Evolutionary conservation across 2,113 vertebrate genomes (phyloP).

Genomic region (Hirundichthys speculiger): DNA sequence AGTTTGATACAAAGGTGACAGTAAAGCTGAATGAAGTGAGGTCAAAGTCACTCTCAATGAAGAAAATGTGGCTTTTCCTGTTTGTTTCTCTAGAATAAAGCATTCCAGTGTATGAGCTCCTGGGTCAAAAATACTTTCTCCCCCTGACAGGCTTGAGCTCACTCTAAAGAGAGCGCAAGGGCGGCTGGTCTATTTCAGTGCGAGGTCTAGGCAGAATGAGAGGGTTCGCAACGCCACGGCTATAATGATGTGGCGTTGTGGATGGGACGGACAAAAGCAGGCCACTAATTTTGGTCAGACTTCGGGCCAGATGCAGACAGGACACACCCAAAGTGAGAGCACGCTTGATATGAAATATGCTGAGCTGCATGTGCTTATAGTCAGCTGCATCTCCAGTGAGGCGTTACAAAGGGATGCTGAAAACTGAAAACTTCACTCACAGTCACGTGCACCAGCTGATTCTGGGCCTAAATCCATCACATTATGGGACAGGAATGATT

Average conservation of each 20-base stretch:
- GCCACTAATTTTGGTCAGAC: constrained; percentile 81
- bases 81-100: constrained; percentile 24
- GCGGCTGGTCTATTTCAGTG: constrained; percentile 67
- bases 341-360: constrained; percentile 42
- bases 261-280: constrained; percentile 72
- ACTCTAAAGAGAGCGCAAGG: constrained; percentile 19
- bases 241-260: constrained; percentile 79
- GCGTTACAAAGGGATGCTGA: constrained; percentile 1
- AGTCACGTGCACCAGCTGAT: constrained; percentile 8
- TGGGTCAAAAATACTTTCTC: constrained; percentile 40
- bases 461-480: neutral
- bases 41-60: no score
- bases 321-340: constrained; percentile 75
- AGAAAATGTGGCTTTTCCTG: neutral
- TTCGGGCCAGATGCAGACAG: constrained; percentile 54
- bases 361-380: neutral
- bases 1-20: no score
- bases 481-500: neutral
- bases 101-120: constrained; percentile 26
- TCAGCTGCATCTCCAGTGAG: constrained; percentile 32
- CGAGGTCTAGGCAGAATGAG: constrained; percentile 68
- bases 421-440: neutral
- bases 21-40: no score
- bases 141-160: constrained; percentile 9
- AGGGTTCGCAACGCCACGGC: constrained; percentile 57